These are phyloP conservation scores for Oxygymnocypris stewartii DNA, from an alignment of 2,113 vertebrate genomes.

Conservation along the genomic window DNA sequence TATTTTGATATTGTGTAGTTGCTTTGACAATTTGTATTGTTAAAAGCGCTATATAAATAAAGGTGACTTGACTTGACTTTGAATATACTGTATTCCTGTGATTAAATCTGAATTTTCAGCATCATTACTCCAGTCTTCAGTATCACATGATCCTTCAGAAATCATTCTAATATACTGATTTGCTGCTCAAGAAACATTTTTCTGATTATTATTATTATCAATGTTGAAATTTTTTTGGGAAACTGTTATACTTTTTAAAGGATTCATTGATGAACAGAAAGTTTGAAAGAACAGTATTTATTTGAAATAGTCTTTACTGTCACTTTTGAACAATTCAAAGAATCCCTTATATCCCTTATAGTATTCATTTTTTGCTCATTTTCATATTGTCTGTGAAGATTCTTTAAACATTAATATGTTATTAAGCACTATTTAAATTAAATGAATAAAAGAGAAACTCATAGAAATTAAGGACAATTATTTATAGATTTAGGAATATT, in stretches of 20 bases:
- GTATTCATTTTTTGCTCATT: not conserved
- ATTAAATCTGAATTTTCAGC: not conserved
- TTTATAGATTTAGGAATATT: too few species aligned
- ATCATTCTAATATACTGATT: not conserved
- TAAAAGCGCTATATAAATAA: too few species aligned
- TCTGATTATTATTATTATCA: not conserved
- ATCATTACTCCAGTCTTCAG: not conserved
- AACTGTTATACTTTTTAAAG: not conserved
- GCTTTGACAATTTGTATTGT: too few species aligned
- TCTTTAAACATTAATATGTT: too few species aligned
- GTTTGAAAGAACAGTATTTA: not conserved
- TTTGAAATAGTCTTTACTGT: too few species aligned
- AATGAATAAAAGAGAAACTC: too few species aligned
- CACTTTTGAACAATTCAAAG: not conserved
- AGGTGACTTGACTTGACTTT: too few species aligned
- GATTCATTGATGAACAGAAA: not conserved
- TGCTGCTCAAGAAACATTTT: not conserved
- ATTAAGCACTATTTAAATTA: too few species aligned
- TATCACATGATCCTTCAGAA: not conserved
- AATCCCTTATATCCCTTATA: not conserved
- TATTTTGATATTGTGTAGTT: too few species aligned
- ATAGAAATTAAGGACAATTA: too few species aligned
- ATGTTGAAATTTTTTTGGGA: not conserved
- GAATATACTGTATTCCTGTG: not conserved
- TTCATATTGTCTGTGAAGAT: too few species aligned